Base-by-base conservation (phyloP, 1,140 invertebrate species). In the Nasonia giraulti region DNA sequence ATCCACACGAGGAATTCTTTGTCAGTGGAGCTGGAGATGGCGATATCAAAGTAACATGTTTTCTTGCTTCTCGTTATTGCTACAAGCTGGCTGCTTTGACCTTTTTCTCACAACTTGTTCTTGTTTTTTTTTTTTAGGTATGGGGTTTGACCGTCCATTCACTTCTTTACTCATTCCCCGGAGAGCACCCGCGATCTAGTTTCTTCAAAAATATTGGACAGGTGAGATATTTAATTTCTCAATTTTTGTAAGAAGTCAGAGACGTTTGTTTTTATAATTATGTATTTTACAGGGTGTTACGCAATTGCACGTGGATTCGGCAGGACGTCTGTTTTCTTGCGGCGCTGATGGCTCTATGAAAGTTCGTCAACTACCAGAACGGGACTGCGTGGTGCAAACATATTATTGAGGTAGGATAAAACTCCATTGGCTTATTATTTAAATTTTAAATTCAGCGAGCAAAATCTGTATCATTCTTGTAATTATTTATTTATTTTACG, bases 271-370 rank as follows among this genome's bases (percentile, higher is more conserved):
- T 80, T n/a, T 17, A 71, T 78, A 27, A 84, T 7, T 20, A 73
- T 68, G 0, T 50, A 69, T 71, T 87, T 37, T 84, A 27, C 40
- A 93, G 93, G 99, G 99, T 8, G 98, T 99, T 3, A 98, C 98
- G 11, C 98, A 99, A 93, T 94, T 99, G 74, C 96, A 97, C 88
- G 95, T 99, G 75, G 98, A 99, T 92, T 95, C 95, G 31, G 95
- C 95, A 82, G 96, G 96, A 7, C 95, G 98, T 84, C 93, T 99
- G 87, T 99, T 98, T 93, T 99, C 98, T 1, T 99, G 99, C 92
- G 99, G 99, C 81, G 98, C 98, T 55, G 99, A 99, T 94, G 99
- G 98, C 87, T 99, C 98, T 69, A 97, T 99, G 96, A 99, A 99
- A 95, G 97, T 99, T 88, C 95, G 98, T 87, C 96, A 97, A 91